phyloP scores from a whole-genome alignment of 2,797 vertebrate genomes.

The Hemibagrus guttatus region DNA sequence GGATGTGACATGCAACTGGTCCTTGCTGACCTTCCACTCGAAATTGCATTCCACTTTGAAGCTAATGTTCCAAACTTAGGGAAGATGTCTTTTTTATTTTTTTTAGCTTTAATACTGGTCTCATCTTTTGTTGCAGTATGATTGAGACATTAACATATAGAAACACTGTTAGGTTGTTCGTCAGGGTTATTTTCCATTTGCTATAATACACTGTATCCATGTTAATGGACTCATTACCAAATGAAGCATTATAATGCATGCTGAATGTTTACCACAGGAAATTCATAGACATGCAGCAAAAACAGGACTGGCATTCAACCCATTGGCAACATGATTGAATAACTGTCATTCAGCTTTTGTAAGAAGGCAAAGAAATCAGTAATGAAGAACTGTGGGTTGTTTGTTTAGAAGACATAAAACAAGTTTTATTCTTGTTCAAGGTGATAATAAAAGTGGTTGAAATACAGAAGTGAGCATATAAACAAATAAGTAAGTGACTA shows the following conservation, averaged over 20 bases:
- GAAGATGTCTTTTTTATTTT: background rate
- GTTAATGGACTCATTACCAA: background rate
- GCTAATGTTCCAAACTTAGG: constrained; percentile 3
- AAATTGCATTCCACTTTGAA: constrained; percentile 23
- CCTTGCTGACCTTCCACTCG: constrained; percentile 18
- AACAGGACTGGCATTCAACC: constrained; percentile 27
- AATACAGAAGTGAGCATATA: background rate
- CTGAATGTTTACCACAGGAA: constrained; percentile 29
- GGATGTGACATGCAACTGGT: background rate
- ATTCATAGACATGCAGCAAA: constrained; percentile 28
- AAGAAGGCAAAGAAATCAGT: background rate
- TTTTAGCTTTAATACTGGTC: constrained; percentile 10
- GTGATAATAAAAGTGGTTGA: background rate
- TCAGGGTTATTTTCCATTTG: constrained; percentile 15
- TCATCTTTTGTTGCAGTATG: background rate
- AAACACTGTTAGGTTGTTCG: constrained; percentile 38
- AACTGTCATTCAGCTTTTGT: background rate
- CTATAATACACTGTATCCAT: background rate
- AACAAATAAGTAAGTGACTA: background rate
- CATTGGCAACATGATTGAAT: background rate
- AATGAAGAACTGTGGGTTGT: constrained; percentile 13
- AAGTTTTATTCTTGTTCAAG: background rate
- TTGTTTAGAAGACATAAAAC: background rate
- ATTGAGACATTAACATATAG: constrained; percentile 5
- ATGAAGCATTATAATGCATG: constrained; percentile 27